Conservation (phyloP, 2,113 vertebrate genomes). For the Dipodomys merriami region DNA sequence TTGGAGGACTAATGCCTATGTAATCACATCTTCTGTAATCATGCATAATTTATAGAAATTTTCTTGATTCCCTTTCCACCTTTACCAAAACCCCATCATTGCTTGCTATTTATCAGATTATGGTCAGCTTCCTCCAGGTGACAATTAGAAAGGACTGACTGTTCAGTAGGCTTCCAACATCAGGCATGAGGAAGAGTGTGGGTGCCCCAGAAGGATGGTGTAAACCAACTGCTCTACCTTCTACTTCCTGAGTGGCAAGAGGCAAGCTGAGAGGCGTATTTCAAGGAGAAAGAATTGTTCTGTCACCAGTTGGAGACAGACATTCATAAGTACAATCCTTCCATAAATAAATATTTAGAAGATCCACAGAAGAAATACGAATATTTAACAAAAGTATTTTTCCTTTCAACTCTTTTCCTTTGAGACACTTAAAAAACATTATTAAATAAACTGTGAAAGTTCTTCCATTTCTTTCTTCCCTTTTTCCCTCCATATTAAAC, state of each 20-base stretch:
- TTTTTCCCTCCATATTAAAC: not conserved
- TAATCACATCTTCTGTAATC: not conserved
- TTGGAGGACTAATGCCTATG: not conserved
- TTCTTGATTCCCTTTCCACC: not conserved
- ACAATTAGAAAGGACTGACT: not conserved
- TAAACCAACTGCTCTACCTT: too few relatives aligned
- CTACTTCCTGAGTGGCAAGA: not conserved
- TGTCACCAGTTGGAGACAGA: not conserved
- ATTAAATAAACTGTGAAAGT: not conserved
- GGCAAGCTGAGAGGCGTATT: not conserved
- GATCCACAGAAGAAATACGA: not conserved
- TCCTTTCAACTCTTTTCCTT: not conserved
- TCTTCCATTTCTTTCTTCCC: not conserved
- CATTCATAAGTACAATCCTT: not conserved
- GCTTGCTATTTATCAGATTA: not conserved
- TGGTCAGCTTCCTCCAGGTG: not conserved
- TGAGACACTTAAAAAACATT: constrained; percentile 51
- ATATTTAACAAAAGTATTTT: not conserved
- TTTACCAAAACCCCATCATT: not conserved
- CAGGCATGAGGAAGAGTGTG: not conserved
- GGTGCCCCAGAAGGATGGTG: fast-evolving
- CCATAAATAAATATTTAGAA: not conserved
- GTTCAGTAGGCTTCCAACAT: not conserved
- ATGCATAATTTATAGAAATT: not conserved
- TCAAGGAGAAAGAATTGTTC: not conserved